A percentile compares a stretch with the other conserved stretches of the same genome.
Evolutionary conservation across 1,140 invertebrate genomes (phyloP).

Genomic region (Luehdorfia chinensis): DNA sequence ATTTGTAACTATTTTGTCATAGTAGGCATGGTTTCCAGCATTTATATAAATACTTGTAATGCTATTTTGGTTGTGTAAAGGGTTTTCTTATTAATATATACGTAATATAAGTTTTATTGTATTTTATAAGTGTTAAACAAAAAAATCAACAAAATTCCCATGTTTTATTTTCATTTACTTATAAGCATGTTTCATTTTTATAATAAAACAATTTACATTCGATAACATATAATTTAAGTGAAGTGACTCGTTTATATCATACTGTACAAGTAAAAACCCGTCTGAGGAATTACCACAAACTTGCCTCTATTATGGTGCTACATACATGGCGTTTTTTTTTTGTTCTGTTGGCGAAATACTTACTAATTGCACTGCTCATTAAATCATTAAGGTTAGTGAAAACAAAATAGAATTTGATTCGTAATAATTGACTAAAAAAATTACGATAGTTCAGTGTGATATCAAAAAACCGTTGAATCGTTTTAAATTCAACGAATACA

Average conservation of each 20-base stretch:
- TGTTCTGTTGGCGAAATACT: conserved; percentile 25
- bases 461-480: neutral
- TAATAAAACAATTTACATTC: conserved; percentile 74
- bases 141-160: conserved; percentile 67
- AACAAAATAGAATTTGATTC: conserved; percentile 30
- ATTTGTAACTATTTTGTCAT: no score
- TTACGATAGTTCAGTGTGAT: neutral
- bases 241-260: conserved; percentile 62
- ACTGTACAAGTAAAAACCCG: conserved; percentile 50
- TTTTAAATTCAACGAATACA: conserved; percentile 22
- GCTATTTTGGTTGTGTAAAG: no score
- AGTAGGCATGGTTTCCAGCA: no score
- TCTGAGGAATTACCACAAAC: conserved; percentile 26
- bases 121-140: conserved; percentile 27
- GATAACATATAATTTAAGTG: conserved; percentile 74
- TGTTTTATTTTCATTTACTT: conserved; percentile 75
- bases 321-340: conserved; percentile 18
- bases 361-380: conserved; percentile 43
- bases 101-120: neutral
- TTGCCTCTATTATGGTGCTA: conserved; percentile 34
- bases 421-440: conserved; percentile 1
- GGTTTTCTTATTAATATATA: no score
- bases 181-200: conserved; percentile 73
- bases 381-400: conserved; percentile 56
- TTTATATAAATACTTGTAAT: no score